Evolutionary conservation across 2,888 invertebrate genomes (phyloP), one percentile per base, ranked within the genome.

Genomic region (Heliconius charithonia): DNA sequence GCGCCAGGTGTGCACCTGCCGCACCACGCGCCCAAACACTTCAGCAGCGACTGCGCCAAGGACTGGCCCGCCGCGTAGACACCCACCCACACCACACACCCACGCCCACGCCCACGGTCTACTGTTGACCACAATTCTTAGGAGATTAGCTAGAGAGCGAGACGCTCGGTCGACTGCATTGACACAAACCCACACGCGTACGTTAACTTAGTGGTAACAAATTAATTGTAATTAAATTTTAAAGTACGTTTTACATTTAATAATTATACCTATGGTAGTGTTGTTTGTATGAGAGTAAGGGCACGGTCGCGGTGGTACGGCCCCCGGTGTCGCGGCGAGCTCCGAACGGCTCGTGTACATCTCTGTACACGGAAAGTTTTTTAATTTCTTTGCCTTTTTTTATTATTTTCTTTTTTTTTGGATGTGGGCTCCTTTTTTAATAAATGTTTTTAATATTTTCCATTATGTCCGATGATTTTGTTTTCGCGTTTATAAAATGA

Each of bases 11-110:
- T 92, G 92, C 95, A 93, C 89, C 85, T 91, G 83, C 94, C 95
- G 93, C 95, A 95, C 86, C 95, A 95, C 93, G 94, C 95, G 90
- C 95, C 94, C 91, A 95, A 95, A 93, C 95, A 95, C 93, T 95
- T 94, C 94, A 89, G 84, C 89, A 92, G 90, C 91, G 95, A 95
- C 90, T 95, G 95, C 92, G 92, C 89, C 94, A 95, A 95, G 95
- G 95, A 95, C 93, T 95, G 95, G 95, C 94, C 95, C 85, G 93
- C 95, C 92, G 95, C 95, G 85, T 95, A 95, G 87, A 27, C 75
- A 59, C 59, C 19, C 51, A n/a, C n/a, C n/a, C n/a, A n/a, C n/a
- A n/a, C n/a, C 32, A 9, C 32, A 59, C 78, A 32, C 32, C 32
- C 32, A 9, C 32, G 29, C 32, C 9, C 79, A 66, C 81, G 41